phyloP scores from a whole-genome alignment of 2,888 invertebrate genomes.

The Bombylius discolor region DNA sequence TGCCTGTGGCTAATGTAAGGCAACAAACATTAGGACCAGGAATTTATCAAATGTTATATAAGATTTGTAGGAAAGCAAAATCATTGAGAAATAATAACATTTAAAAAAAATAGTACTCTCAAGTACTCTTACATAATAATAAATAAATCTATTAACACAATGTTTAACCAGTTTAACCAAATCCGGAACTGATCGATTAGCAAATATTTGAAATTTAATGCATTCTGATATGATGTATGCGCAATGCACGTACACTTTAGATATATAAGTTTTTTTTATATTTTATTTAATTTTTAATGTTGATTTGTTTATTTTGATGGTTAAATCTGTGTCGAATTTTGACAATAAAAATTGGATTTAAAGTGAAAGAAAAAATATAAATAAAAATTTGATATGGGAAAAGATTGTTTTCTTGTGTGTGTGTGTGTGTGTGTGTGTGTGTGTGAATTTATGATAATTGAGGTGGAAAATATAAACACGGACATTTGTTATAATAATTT shows the following conservation, averaged over 20 bases:
- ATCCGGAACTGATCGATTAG: conserved; percentile 18
- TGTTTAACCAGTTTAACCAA: not conserved
- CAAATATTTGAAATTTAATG: conserved; percentile 15
- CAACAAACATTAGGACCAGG: too few species aligned
- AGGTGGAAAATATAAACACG: too few species aligned
- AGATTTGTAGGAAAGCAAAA: not conserved
- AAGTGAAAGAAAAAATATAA: not conserved
- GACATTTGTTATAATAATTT: too few species aligned
- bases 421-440: too few species aligned
- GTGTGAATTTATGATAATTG: too few species aligned
- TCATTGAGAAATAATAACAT: conserved; percentile 1
- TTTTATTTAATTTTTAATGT: not conserved
- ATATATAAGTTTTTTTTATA: not conserved
- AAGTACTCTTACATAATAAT: too few species aligned
- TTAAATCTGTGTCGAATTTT: not conserved
- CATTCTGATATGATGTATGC: not conserved
- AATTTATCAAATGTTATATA: too few species aligned
- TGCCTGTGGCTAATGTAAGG: too few species aligned
- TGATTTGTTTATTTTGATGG: not conserved
- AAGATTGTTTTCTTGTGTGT: not conserved
- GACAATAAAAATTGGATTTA: not conserved
- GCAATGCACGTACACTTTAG: too few species aligned
- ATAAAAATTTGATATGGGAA: not conserved
- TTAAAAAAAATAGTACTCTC: not conserved
- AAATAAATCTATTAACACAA: too few species aligned